Conservation (phyloP, 2,888 invertebrate genomes). For the Cyrtodaria siliqua region DNA sequence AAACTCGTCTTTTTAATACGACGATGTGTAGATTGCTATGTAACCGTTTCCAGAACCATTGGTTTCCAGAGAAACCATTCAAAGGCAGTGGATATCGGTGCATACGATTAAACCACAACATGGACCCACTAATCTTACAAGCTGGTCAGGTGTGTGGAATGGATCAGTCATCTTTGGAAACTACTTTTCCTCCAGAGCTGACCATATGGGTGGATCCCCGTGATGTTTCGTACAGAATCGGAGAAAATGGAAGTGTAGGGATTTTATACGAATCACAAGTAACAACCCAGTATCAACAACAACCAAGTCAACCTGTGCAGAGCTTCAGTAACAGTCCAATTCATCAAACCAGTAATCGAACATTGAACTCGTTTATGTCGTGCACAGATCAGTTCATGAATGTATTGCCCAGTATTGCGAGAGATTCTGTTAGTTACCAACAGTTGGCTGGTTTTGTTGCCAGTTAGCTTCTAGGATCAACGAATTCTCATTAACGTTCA, state of each 20-base stretch:
- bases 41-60: conserved; percentile 89
- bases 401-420: conserved; percentile 54
- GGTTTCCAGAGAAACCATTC: conserved; percentile 91
- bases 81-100: conserved; percentile 91
- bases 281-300: conserved; percentile 15
- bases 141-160: conserved; percentile 90
- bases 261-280: conserved; percentile 86
- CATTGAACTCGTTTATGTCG: conserved; percentile 52
- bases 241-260: conserved; percentile 89
- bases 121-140: conserved; percentile 90
- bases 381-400: conserved; percentile 73
- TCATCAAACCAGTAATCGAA: conserved; percentile 33
- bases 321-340: conserved; percentile 12
- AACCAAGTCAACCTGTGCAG: conserved; percentile 17
- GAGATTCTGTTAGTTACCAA: conserved; percentile 44
- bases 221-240: conserved; percentile 90
- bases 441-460: conserved; percentile 49
- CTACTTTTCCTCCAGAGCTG: conserved; percentile 90
- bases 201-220: conserved; percentile 93
- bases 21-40: conserved; percentile 72
- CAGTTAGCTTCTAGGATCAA: conserved; percentile 51
- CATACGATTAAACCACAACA: conserved; percentile 90
- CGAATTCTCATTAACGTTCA: conserved; percentile 43
- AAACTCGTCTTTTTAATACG: conserved; percentile 67
- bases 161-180: conserved; percentile 86